Percentiles rank a stretch among this genome's conserved stretches.
Evolutionary conservation across 2,797 vertebrate species (phyloP).

Genomic region (Enteromius argenteus): DNA sequence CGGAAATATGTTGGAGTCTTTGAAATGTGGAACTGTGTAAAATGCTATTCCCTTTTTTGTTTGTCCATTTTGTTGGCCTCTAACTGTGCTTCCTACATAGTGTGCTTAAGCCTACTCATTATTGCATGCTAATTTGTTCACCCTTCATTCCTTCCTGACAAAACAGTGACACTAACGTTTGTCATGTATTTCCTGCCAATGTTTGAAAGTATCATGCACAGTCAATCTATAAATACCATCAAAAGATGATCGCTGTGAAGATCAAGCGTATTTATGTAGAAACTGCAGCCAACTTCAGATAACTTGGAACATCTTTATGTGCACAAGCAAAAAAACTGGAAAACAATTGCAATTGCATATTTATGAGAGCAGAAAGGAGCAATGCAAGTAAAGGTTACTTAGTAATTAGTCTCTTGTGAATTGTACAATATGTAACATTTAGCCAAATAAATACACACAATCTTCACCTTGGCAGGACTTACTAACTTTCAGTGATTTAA

Average conservation of each 20-base stretch:
- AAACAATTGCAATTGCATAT: conserved; percentile 20
- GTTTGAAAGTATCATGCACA: background rate
- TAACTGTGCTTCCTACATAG: background rate
- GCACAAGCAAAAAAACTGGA: background rate
- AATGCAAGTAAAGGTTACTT: conserved; percentile 15
- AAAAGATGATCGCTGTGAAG: background rate
- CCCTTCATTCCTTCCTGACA: conserved; percentile 5
- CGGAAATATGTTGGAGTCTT: conserved; percentile 5
- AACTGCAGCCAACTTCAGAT: background rate
- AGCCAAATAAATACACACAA: conserved; percentile 14
- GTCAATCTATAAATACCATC: background rate
- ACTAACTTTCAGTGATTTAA: conserved; percentile 1
- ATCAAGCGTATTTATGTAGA: background rate
- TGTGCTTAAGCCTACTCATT: conserved; percentile 3
- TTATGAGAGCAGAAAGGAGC: background rate
- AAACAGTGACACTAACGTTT: background rate
- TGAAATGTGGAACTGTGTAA: background rate
- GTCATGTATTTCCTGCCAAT: background rate
- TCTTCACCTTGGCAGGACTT: conserved; percentile 2
- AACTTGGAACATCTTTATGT: background rate
- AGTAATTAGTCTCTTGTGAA: conserved; percentile 40
- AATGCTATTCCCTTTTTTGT: background rate
- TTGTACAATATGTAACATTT: conserved; percentile 27
- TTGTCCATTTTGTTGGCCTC: conserved; percentile 8
- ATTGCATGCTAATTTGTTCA: conserved; percentile 34